Conservation (phyloP, 1,140 invertebrate genomes). For the Hyles euphorbiae region DNA sequence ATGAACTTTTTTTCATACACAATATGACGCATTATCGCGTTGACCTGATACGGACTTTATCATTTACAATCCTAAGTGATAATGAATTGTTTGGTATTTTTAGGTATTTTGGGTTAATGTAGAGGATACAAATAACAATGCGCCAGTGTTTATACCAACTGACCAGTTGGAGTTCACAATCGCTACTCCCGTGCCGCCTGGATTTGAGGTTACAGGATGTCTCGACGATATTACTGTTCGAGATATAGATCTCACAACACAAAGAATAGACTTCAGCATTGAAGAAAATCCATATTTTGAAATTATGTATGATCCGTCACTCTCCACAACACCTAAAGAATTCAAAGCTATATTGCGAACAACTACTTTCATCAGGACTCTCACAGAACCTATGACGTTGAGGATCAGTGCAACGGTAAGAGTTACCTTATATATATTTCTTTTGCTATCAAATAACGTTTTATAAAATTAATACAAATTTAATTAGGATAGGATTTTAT, state of each 20-base stretch:
- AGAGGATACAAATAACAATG: constrained; percentile 56
- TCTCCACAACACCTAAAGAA: constrained; percentile 39
- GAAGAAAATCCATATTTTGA: constrained; percentile 49
- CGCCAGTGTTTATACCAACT: constrained; percentile 40
- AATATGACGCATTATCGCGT: no score
- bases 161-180: constrained; percentile 40
- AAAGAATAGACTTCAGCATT: constrained; percentile 45
- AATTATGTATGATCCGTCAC: constrained; percentile 36
- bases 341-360: constrained; percentile 47
- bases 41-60: no score
- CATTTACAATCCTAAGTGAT: no score
- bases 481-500: no score
- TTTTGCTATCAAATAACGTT: no score
- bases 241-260: constrained; percentile 59
- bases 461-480: no score
- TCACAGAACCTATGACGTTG: constrained; percentile 40
- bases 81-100: constrained; percentile 19
- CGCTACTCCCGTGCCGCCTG: constrained; percentile 47
- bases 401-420: constrained; percentile 59
- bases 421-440: not conserved
- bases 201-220: constrained; percentile 45
- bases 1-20: no score
- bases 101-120: constrained; percentile 46
- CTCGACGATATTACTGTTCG: constrained; percentile 40
- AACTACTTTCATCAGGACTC: constrained; percentile 47